Evolutionary conservation across 2,113 vertebrate species (phyloP), one percentile per base, ranked within the genome.

Genomic region (Indicator indicator): DNA sequence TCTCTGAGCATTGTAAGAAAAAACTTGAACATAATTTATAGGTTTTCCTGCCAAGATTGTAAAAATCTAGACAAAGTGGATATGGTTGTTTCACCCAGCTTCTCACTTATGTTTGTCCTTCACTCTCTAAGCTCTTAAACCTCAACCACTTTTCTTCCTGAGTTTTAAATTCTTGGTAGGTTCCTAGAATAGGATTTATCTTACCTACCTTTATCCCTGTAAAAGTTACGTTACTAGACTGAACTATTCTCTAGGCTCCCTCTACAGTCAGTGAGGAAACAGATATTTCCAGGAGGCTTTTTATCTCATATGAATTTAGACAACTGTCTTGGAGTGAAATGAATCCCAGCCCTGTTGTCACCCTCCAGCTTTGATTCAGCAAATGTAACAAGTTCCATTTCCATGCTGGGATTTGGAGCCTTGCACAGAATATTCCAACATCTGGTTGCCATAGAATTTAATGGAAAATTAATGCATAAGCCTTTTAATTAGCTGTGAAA

Each of bases 281-380:
- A 81, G 60, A 27, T 85, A 95, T 60, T 83, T 93, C 86, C 86
- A 90, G 88, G 90, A 93, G 94, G 86, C 76, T 93, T 96, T 96
- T 95, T 75, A 83, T 96, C 95, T 94, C 73, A 23, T 65, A 86
- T 86, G 86, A 95, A 95, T 96, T 95, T 93, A 93, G 94, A 92
- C 94, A 96, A 95, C 86, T 95, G 76, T 96, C 88, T 94, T 93
- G 90, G 94, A 80, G 90, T 90, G 76, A 96, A 82, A 95, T 90
- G 58, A 94, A 90, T 95, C 88, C 94, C 95, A 96, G 70, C 73
- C 55, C 81, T 84, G 77, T 92, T 95, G 90, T 93, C 85, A 86
- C 79, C 75, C 82, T 95, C 88, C 72, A 91, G 85, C 88, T 95
- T 96, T 94, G 82, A 88, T 95, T 94, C 55, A 88, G 91, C 38